Percentiles rank a stretch among this genome's conserved stretches.
phyloP scores from a whole-genome alignment of 2,113 vertebrate genomes.

The Heteronetta atricapilla region DNA sequence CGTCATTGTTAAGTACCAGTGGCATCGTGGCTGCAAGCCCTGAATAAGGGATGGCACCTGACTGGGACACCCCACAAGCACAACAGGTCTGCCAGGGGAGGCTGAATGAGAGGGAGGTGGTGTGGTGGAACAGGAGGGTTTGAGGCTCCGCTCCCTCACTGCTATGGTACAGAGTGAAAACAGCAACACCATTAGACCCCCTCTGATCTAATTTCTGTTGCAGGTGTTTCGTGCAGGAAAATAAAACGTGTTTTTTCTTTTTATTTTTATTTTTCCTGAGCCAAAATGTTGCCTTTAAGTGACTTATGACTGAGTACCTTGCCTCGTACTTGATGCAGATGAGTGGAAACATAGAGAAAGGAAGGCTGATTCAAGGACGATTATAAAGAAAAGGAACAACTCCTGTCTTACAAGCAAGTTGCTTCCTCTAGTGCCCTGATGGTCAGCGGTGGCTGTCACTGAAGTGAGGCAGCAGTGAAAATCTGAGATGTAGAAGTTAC shows the following conservation, averaged over 20 bases:
- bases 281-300: not conserved
- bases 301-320: not conserved
- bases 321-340: not conserved
- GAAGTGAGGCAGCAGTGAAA: not conserved
- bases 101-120: not conserved
- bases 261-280: not conserved
- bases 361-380: not conserved
- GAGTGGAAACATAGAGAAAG: not conserved
- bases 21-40: not conserved
- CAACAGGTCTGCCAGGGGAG: not conserved
- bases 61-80: fast-evolving
- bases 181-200: fast-evolving
- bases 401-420: not conserved
- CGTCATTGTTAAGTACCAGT: not conserved
- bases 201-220: not conserved
- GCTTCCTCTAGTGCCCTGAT: not conserved
- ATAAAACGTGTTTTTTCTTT: not conserved
- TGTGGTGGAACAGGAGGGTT: not conserved
- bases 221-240: not conserved
- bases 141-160: not conserved
- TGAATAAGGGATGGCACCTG: not conserved
- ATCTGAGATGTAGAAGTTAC: not conserved
- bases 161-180: not conserved
- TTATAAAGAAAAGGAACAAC: not conserved
- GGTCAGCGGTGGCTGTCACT: not conserved